These are phyloP conservation scores for Drosophila lacteicornis DNA, from an alignment of 1,140 invertebrate species.

Conservation along the genomic window DNA sequence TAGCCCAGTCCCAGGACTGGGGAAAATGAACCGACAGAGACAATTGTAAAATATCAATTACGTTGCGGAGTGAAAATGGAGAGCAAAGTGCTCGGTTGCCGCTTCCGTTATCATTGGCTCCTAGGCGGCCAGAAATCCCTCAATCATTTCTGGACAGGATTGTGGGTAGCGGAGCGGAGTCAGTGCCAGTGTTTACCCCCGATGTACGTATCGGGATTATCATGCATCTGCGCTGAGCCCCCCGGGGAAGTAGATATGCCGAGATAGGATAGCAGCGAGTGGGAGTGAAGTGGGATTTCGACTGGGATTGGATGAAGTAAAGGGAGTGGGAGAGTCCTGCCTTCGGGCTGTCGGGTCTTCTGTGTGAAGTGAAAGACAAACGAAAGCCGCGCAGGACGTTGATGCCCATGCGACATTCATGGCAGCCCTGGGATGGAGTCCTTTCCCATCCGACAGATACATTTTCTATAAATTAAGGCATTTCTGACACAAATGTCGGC, in stretches of 20 bases:
- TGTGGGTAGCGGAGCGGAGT: conserved; percentile 25
- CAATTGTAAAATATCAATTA: conserved; percentile 82
- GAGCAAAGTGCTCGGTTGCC: conserved; percentile 66
- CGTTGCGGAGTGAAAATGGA: conserved; percentile 63
- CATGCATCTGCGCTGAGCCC: conserved; percentile 56
- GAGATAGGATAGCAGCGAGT: conserved; percentile 15
- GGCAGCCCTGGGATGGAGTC: conserved; percentile 36
- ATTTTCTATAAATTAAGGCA: conserved; percentile 77
- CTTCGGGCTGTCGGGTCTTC: conserved; percentile 37
- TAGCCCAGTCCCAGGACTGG: not conserved
- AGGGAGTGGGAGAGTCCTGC: conserved; percentile 10
- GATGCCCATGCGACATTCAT: conserved; percentile 56
- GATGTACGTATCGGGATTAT: conserved; percentile 52
- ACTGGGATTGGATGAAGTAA: not conserved
- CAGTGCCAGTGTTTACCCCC: conserved; percentile 27
- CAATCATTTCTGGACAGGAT: conserved; percentile 75
- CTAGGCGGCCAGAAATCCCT: conserved; percentile 65
- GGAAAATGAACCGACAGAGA: conserved; percentile 40
- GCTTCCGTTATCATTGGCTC: conserved; percentile 54
- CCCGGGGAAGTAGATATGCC: conserved; percentile 20
- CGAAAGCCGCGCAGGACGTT: conserved; percentile 57
- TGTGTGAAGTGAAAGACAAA: conserved; percentile 61
- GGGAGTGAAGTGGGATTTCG: not conserved
- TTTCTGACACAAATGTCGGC: conserved; percentile 61
- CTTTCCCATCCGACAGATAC: conserved; percentile 49